Percentiles rank a stretch among this genome's conserved stretches.
Conservation (phyloP, 2,888 invertebrate species). For the Oscheius sp. region DNA sequence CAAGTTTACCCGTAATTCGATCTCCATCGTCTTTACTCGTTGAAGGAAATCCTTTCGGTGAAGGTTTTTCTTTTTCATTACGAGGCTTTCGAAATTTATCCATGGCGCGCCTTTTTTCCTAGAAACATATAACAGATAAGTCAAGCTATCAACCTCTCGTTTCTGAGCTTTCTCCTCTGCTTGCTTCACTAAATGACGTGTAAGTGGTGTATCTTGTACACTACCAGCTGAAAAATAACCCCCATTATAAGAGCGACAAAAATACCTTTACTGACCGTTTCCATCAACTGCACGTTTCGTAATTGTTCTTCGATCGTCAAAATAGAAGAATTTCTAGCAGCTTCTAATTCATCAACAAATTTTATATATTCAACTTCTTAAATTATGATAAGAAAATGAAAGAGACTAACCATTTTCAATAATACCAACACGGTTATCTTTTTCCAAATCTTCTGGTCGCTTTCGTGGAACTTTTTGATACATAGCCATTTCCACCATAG, state of each 20-base stretch:
- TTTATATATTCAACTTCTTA: conserved; percentile 21
- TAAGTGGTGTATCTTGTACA: conserved; percentile 26
- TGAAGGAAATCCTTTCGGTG: not conserved
- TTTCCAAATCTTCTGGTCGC: conserved; percentile 8
- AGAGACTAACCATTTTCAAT: conserved; percentile 17
- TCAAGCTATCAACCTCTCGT: not conserved
- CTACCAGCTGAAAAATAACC: conserved; percentile 1
- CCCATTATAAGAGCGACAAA: too few relatives aligned
- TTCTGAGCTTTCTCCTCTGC: conserved; percentile 11
- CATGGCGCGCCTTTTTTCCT: conserved; percentile 19
- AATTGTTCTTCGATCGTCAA: conserved; percentile 30
- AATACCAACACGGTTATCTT: conserved; percentile 27
- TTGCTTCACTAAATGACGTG: conserved; percentile 5
- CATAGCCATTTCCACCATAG: conserved; percentile 29
- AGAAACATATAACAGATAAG: conserved; percentile 2
- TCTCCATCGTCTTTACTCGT: not conserved
- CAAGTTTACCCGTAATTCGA: conserved; percentile 4
- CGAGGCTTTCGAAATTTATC: conserved; percentile 19
- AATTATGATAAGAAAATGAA: not conserved
- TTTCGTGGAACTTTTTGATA: conserved; percentile 17
- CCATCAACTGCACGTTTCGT: conserved; percentile 6
- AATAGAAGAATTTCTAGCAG: not conserved
- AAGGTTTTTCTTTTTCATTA: conserved; percentile 1
- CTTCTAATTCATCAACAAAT: conserved; percentile 25
- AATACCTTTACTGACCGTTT: conserved; percentile 4